Base-by-base conservation (phyloP, 2,113 vertebrate species). In the Galbula dea region DNA sequence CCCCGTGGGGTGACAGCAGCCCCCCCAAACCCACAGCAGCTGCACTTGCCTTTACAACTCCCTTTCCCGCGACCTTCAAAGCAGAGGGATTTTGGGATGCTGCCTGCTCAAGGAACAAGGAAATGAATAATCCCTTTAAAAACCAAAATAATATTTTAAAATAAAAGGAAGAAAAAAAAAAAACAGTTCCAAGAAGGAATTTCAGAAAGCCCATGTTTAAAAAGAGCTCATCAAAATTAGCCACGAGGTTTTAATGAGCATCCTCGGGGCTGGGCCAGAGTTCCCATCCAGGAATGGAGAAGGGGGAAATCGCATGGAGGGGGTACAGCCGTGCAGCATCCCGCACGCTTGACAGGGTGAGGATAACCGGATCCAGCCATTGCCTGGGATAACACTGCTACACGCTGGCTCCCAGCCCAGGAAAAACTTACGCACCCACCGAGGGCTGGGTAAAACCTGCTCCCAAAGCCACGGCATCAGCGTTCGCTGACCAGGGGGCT, bases 261-360 rank as follows among this genome's bases (percentile, higher is more conserved):
- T 39, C 46, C 57, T 18, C 0, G 30, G 9, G 12, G 36, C 48
- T 20, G 55, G 24, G 26, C 6, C 19, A 34, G 23, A 22, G 27
- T 22, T 61, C 32, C 55, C 7, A 0, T 5, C 18, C 2, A 0
- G 29, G 34, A 48, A 12, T 1, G 7, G 71, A 10, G 3, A 4
- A 30, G 32, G 24, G 14, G 29, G 36, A 23, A 6, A 12, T 6
- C 0, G 9, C 1, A 1, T 32, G 39, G 45, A 30, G 6, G 2
- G 13, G 41, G 15, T 1, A 20, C 57, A 43, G 34, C 88, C n/a
- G 17, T 2, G 9, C 52, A 79, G 74, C 67, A 67, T 23, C 72
- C 39, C 2, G 29, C 82, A n/a, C 62, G 1, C 27, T 12, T 23
- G 0, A 19, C 5, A 10, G 67, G 6, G 52, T 1, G 30, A 39